phyloP scores from a whole-genome alignment of 2,888 invertebrate genomes.

The Arge pagana region DNA sequence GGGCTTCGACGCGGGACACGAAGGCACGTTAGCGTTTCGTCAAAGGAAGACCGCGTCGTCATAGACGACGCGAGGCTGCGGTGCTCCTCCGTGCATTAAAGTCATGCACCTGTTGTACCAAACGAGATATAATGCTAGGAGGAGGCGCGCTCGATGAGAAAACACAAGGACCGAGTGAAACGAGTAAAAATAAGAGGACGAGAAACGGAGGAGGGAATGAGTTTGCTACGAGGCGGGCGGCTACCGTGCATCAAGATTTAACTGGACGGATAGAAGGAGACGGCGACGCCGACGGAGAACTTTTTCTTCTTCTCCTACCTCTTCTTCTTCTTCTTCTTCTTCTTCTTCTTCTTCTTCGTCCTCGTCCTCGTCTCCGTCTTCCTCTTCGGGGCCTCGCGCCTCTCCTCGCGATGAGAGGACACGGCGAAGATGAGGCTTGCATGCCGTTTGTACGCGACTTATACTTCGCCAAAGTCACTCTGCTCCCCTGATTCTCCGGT shows the following conservation, averaged over 20 bases:
- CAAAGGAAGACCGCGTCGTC: constrained; percentile 37
- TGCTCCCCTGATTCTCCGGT: constrained; percentile 27
- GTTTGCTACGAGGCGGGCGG: constrained; percentile 28
- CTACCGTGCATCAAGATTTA: no score
- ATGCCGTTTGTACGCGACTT: constrained; percentile 4
- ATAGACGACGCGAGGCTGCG: no score
- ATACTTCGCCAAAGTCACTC: constrained; percentile 34
- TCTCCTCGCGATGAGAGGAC: not conserved
- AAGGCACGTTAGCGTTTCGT: constrained; percentile 23
- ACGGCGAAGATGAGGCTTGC: not conserved
- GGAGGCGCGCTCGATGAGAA: not conserved
- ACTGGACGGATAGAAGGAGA: no score
- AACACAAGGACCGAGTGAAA: constrained; percentile 25
- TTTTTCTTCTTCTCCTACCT: not conserved
- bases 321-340: no score
- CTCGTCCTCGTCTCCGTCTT: no score
- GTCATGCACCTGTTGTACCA: constrained; percentile 48
- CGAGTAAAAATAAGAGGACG: constrained; percentile 16
- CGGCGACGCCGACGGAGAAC: constrained; percentile 22
- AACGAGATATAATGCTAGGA: no score
- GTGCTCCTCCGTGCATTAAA: constrained; percentile 43
- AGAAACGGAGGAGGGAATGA: constrained; percentile 17
- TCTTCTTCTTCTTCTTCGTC: no score
- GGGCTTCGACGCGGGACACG: no score
- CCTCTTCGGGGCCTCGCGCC: not conserved